Evolutionary conservation across 1,140 invertebrate species (phyloP).

Genomic region (Ctenoplectra terminalis): DNA sequence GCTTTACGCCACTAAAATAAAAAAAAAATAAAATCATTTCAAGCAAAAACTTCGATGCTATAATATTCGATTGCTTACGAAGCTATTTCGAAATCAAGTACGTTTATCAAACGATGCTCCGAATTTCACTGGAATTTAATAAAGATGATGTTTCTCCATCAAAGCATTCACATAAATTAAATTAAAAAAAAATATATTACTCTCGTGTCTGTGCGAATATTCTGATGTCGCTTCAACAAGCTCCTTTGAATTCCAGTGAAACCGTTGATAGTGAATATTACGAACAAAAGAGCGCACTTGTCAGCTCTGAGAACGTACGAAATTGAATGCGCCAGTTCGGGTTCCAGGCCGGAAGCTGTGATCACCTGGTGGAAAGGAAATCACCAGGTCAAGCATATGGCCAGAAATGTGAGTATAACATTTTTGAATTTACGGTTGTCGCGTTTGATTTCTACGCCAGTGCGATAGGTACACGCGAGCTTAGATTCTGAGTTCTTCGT

Average conservation of each 20-base stretch:
- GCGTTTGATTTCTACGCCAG: not conserved
- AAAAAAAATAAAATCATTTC: too few relatives aligned
- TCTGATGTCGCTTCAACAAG: not conserved
- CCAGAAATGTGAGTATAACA: conserved; percentile 89
- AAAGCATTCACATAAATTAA: not conserved
- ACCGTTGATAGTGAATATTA: conserved; percentile 76
- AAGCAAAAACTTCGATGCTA: not conserved
- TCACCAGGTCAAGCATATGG: conserved; percentile 90
- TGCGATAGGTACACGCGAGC: not conserved
- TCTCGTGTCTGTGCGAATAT: not conserved
- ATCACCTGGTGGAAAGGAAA: conserved; percentile 93
- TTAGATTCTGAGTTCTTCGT: conserved; percentile 66
- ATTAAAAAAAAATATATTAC: too few relatives aligned
- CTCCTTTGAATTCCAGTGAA: conserved; percentile 68
- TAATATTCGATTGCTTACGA: not conserved
- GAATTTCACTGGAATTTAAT: not conserved
- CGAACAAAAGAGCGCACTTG: conserved; percentile 71
- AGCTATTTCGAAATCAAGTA: not conserved
- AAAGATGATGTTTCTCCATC: not conserved
- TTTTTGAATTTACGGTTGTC: not conserved
- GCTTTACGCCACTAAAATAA: too few relatives aligned
- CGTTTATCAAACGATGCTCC: not conserved
- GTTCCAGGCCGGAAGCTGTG: conserved; percentile 91
- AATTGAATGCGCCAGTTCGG: conserved; percentile 91
- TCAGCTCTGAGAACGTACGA: conserved; percentile 87